Base-by-base conservation (phyloP, 2,888 invertebrate genomes). In the Hydriomena furcata region DNA sequence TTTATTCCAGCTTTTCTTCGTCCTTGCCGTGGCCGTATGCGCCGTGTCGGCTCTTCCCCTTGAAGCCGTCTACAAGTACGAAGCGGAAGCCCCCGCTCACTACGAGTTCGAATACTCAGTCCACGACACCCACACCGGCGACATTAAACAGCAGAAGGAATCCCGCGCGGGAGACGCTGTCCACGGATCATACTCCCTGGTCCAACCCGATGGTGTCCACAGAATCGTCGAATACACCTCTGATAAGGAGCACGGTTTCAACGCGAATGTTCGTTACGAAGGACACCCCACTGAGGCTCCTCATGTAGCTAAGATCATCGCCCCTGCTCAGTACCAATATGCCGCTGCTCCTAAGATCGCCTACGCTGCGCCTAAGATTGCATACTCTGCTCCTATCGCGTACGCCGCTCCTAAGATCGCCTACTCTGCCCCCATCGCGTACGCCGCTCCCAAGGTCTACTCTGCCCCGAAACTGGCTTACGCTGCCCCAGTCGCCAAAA, bases 51-150 rank as follows among this genome's bases (percentile, higher is more conserved):
- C 61, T 31, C 49, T 47, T 63, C 76, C 36, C 76, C 81, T 21
- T 60, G 75, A 83, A 52, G 63, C 76, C 11, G 76, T 76, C 8
- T 82, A 84, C 68, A 76, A 78, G 12, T 48, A 52, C 2, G 78
- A 84, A 44, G 70, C 73, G 2, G 79, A 82, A 49, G 77, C 74
- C 1, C 86, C 86, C 10, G 86, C 86, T 1, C 79, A 85, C 62
- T 89, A 89, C 73, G 84, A 86, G 46, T 89, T 81, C 76, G 70
- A 76, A 17, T 89, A 90, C 79, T 82, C 85, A 40, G 87, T 90
- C 42, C 83, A 86, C 55, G 90, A 90, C 60, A 66, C 66, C 1
- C 82, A 83, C 71, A 84, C 69, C 65, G 89, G 90, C 2, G 91
- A 91, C 68, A 67, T 87, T 58, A 91, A 91, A 66, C 74, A 87